Evolutionary conservation across 2,888 invertebrate genomes (phyloP), one percentile per base, ranked within the genome.

Genomic region (Trimorus sp.): DNA sequence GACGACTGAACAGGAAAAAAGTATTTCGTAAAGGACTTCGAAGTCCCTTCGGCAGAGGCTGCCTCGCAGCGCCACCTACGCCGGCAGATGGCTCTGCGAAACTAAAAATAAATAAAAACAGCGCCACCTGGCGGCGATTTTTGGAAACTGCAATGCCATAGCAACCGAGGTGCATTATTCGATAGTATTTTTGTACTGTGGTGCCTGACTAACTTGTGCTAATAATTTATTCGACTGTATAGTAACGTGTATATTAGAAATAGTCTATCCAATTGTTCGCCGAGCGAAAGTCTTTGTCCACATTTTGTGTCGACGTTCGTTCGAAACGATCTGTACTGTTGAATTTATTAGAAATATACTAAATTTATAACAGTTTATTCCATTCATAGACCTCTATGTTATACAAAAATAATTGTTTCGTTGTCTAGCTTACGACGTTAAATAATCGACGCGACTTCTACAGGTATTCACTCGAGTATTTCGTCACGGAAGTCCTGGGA

Each of bases 401-500:
- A 60, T 71, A 71, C 51, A 71, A 71, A 71, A 71, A 71, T 71
- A 71, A 49, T 71, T 60, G 37, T 58, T 60, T 60, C 37, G 14
- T 48, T 59, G 69, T 49, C 49, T 15, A 40, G 36, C 12, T 51
- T 59, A 59, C 59, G 26, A 60, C 36, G 9, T 51, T 70, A 70
- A 54, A 59, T 26, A n/a, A n/a, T n/a, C n/a, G n/a, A n/a, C n/a
- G n/a, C n/a, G 26, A 26, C 40, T 1, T n/a, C 36, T 77, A 77
- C 1, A 79, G 54, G 40, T 79, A 79, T 11, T 74, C 79, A 1
- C 45, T 68, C 1, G 68, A 74, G n/a, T 79, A 79, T 11, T 79
- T 79, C 14, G 60, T 26, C 9, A 79, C 56, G 12, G 53, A 71
- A n/a, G 77, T 78, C 90, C 93, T 94, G 84, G 94, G 93, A 86